These are phyloP conservation scores for Hestina assimilis DNA, from an alignment of 1,140 invertebrate species.

Conservation along the genomic window DNA sequence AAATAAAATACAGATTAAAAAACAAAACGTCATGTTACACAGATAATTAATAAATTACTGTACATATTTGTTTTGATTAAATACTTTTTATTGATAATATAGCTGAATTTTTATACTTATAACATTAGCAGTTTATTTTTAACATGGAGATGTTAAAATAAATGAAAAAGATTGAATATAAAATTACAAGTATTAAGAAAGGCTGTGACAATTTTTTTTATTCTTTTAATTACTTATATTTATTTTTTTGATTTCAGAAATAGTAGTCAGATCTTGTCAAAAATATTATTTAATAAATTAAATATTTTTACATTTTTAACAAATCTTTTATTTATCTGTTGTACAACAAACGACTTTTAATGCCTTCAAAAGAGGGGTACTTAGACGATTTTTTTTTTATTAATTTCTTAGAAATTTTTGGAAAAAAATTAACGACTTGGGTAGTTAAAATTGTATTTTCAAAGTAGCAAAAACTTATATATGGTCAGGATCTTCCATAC, in stretches of 20 bases:
- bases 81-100: neutral
- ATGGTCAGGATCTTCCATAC: too few relatives aligned
- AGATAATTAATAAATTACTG: neutral
- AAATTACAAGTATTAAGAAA: constrained; percentile 25
- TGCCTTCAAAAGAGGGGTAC: too few relatives aligned
- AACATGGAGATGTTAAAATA: neutral
- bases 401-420: too few relatives aligned
- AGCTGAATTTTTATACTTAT: neutral
- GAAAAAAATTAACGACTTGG: too few relatives aligned
- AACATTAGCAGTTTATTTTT: neutral
- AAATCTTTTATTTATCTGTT: neutral
- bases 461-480: too few relatives aligned
- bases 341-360: neutral
- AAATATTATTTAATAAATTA: neutral
- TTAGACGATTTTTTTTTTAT: too few relatives aligned
- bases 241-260: neutral
- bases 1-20: neutral
- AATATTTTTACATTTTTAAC: too few relatives aligned
- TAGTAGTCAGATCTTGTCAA: neutral
- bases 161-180: neutral
- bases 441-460: too few relatives aligned
- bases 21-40: neutral
- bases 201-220: constrained; percentile 21
- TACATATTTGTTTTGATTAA: neutral
- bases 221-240: neutral